Evolutionary conservation across 2,113 vertebrate species (phyloP).

Genomic region (Panurus biarmicus): DNA sequence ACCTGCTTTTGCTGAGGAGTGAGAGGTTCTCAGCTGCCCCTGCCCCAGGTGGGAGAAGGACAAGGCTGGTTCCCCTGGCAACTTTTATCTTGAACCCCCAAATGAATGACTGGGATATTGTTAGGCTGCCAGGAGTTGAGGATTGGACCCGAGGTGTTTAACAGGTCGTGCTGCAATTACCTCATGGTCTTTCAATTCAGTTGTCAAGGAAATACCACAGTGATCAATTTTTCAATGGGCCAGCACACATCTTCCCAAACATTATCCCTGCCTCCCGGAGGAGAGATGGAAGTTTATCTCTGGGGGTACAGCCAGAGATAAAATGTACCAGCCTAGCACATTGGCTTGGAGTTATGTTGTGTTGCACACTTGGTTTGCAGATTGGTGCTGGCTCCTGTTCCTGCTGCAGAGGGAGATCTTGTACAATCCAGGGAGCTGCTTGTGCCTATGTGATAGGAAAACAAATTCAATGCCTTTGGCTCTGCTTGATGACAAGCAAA

Average conservation of each 20-base stretch:
- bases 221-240: neutral
- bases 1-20: neutral
- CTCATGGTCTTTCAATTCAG: neutral
- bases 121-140: neutral
- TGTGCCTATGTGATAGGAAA: neutral
- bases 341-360: neutral
- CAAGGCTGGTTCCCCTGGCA: neutral
- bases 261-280: neutral
- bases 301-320: neutral
- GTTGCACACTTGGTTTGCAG: neutral
- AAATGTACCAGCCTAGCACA: neutral
- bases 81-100: accelerated
- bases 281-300: neutral
- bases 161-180: neutral
- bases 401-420: neutral
- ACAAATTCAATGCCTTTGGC: neutral
- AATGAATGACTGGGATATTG: neutral
- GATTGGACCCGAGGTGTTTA: neutral
- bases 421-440: neutral
- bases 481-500: neutral
- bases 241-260: neutral
- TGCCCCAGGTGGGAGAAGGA: neutral
- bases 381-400: neutral
- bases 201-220: neutral
- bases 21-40: neutral